Evolutionary conservation across 2,888 invertebrate genomes (phyloP).

Genomic region (Macrophya alboannulata): DNA sequence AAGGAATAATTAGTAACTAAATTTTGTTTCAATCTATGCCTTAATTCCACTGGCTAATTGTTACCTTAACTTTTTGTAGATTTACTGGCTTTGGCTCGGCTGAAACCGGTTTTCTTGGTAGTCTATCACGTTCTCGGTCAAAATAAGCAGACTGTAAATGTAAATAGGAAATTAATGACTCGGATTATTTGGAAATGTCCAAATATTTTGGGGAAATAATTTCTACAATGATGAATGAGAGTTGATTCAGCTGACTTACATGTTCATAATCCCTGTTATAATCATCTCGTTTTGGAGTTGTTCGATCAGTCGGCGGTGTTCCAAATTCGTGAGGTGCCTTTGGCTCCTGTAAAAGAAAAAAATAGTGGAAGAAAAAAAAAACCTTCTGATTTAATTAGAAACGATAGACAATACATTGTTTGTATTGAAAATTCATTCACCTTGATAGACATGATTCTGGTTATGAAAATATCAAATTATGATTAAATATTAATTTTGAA

Average conservation of each 20-base stretch:
- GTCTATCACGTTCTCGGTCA: slow-evolving; percentile 55
- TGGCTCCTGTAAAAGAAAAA: slow-evolving; percentile 65
- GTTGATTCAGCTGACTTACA: slow-evolving; percentile 59
- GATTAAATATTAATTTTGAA: slow-evolving; percentile 40
- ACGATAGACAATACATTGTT: background rate
- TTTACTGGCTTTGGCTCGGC: slow-evolving; percentile 63
- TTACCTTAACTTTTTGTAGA: slow-evolving; percentile 70
- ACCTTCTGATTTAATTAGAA: background rate
- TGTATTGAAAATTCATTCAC: background rate
- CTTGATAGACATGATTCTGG: background rate
- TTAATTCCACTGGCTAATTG: slow-evolving; percentile 54
- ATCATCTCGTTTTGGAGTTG: slow-evolving; percentile 55
- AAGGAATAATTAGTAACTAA: background rate
- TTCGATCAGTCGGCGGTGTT: slow-evolving; percentile 56
- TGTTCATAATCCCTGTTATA: slow-evolving; percentile 51
- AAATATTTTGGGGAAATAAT: background rate
- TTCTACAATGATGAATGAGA: slow-evolving; percentile 20
- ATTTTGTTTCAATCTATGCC: background rate
- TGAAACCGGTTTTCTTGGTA: slow-evolving; percentile 50
- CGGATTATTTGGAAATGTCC: background rate
- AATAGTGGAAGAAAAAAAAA: background rate
- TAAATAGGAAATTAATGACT: slow-evolving; percentile 11
- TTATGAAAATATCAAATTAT: slow-evolving; percentile 1
- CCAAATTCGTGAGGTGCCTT: slow-evolving; percentile 61
- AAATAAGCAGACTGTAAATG: slow-evolving; percentile 58